A percentile compares a stretch with the other conserved stretches of the same genome.
phyloP scores from a whole-genome alignment of 2,888 invertebrate genomes.

The Athalia circularis region DNA sequence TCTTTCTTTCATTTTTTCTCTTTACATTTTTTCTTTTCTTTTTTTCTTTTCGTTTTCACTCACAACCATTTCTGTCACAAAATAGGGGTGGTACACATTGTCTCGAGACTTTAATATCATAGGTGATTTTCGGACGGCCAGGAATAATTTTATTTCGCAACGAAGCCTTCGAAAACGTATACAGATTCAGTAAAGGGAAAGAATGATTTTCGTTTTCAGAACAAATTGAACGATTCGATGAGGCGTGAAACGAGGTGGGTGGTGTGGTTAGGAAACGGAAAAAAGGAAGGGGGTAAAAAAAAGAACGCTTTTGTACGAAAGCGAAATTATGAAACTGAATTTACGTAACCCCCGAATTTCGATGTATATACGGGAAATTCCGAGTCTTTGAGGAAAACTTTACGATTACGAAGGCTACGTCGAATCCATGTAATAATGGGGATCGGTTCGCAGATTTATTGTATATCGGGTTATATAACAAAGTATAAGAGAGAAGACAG shows the following conservation, averaged over 20 bases:
- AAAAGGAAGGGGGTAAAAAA: background rate
- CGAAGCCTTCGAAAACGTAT: background rate
- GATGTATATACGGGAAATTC: no score
- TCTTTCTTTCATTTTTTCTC: background rate
- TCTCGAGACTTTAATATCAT: no score
- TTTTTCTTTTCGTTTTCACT: background rate
- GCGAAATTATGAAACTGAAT: no score
- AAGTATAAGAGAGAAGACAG: background rate
- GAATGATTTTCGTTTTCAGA: slow-evolving; percentile 3
- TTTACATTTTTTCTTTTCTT: background rate
- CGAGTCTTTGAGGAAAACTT: no score
- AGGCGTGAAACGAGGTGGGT: slow-evolving; percentile 18
- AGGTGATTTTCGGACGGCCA: background rate
- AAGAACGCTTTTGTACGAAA: background rate
- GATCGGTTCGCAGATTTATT: no score
- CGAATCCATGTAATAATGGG: no score
- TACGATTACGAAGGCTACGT: no score
- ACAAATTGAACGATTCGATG: slow-evolving; percentile 25
- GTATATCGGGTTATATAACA: no score
- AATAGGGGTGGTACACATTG: no score
- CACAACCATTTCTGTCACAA: no score
- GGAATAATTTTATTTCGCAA: background rate
- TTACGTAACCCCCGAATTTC: no score
- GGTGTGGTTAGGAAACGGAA: background rate
- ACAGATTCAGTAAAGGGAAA: background rate